These are phyloP conservation scores for Orcinus orca DNA, from an alignment of 2,113 vertebrate genomes.

Conservation along the genomic window DNA sequence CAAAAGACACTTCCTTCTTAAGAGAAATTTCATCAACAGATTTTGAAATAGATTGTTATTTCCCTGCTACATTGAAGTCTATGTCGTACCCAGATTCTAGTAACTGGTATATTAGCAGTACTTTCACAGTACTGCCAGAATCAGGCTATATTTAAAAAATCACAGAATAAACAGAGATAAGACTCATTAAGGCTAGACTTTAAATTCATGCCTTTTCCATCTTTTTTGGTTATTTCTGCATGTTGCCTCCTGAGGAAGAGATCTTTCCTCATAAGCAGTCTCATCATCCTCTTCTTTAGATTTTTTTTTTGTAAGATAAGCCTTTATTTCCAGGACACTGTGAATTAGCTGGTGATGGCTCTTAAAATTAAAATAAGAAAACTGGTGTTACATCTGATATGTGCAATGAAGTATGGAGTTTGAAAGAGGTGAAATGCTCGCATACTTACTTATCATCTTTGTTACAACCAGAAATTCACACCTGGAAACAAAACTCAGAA, in stretches of 20 bases:
- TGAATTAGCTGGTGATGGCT: background rate
- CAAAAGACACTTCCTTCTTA: background rate
- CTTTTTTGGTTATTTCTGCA: background rate
- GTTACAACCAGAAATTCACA: background rate
- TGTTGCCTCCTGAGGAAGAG: background rate
- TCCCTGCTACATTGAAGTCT: background rate
- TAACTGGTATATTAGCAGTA: constrained; percentile 22
- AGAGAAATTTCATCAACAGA: background rate
- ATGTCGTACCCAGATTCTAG: background rate
- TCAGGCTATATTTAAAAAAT: constrained; percentile 26
- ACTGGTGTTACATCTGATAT: background rate
- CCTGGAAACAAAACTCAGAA: background rate
- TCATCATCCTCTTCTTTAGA: background rate
- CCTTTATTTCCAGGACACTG: background rate
- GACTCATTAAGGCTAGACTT: background rate
- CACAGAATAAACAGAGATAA: background rate
- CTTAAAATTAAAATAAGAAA: constrained; percentile 31
- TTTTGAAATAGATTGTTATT: constrained; percentile 40
- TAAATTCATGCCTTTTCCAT: background rate
- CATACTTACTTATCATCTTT: background rate
- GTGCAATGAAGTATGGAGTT: background rate
- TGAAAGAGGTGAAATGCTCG: background rate
- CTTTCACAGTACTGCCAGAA: constrained; percentile 43
- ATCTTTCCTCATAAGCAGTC: background rate
- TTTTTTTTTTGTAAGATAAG: background rate